phyloP scores from a whole-genome alignment of 2,797 vertebrate genomes.

The Cirrhinus mrigala region DNA sequence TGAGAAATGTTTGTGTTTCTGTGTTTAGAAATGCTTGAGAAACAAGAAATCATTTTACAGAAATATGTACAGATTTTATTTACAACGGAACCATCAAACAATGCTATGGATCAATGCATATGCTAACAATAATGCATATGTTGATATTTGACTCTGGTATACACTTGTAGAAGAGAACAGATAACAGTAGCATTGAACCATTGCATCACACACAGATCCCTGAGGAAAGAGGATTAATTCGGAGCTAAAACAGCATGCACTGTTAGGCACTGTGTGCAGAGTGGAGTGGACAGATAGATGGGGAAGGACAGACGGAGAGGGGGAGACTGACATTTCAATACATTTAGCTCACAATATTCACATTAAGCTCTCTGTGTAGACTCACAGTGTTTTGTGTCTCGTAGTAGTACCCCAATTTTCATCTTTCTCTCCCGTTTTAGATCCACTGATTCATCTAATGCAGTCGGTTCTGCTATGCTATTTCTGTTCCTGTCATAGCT shows the following conservation, averaged over 20 bases:
- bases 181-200: constrained; percentile 6
- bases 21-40: constrained; percentile 14
- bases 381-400: neutral
- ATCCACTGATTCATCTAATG: constrained; percentile 29
- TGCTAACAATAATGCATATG: constrained; percentile 4
- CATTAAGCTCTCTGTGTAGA: neutral
- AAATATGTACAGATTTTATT: constrained; percentile 13
- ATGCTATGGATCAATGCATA: neutral
- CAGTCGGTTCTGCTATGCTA: constrained; percentile 36
- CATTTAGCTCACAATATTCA: neutral
- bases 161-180: neutral
- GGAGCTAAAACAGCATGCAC: constrained; percentile 50
- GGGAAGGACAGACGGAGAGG: neutral
- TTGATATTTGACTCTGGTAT: constrained; percentile 1
- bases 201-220: constrained; percentile 32
- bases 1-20: neutral
- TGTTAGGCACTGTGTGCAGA: constrained; percentile 32
- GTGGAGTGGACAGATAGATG: neutral
- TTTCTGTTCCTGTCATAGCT: constrained; percentile 44
- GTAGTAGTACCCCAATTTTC: neutral
- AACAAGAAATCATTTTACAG: neutral
- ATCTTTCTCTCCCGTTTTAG: neutral
- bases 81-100: constrained; percentile 7
- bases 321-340: neutral
- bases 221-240: constrained; percentile 38